Evolutionary conservation across 2,113 vertebrate genomes (phyloP).

Genomic region (Colossoma macropomum): DNA sequence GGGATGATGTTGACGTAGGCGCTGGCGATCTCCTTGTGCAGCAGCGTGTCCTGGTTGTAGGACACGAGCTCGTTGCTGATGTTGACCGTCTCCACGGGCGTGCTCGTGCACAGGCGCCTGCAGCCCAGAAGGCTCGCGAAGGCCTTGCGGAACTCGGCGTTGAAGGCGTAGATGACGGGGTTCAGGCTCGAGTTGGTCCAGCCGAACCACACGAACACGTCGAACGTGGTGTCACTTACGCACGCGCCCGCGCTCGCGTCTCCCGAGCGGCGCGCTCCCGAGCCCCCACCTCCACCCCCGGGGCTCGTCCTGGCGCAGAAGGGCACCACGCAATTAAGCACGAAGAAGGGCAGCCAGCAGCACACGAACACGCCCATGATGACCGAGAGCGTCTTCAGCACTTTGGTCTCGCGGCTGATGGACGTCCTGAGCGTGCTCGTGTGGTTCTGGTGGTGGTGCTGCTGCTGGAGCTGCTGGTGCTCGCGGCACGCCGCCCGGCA

Average conservation of each 20-base stretch:
- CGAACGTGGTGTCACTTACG: slow-evolving; percentile 93
- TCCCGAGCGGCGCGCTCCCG: too few relatives aligned
- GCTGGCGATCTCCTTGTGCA: slow-evolving; percentile 84
- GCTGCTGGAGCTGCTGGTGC: slow-evolving; percentile 71
- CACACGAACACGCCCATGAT: slow-evolving; percentile 97
- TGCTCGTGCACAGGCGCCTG: slow-evolving; percentile 80
- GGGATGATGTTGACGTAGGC: slow-evolving; percentile 89
- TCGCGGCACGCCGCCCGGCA: slow-evolving; percentile 72
- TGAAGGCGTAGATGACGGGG: slow-evolving; percentile 95
- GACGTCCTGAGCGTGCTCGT: slow-evolving; percentile 82
- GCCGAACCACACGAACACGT: slow-evolving; percentile 96
- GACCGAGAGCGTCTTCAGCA: slow-evolving; percentile 91
- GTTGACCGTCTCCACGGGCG: slow-evolving; percentile 86
- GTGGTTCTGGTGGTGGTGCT: slow-evolving; percentile 82
- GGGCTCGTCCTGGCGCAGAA: slow-evolving; percentile 81
- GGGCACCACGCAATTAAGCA: slow-evolving; percentile 93
- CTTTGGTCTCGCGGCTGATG: slow-evolving; percentile 91
- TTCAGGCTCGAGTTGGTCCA: slow-evolving; percentile 97
- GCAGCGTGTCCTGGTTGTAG: slow-evolving; percentile 87
- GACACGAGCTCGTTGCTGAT: slow-evolving; percentile 92
- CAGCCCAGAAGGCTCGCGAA: slow-evolving; percentile 91
- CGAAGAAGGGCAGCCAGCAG: slow-evolving; percentile 95
- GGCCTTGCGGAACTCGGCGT: slow-evolving; percentile 91
- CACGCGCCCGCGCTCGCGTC: slow-evolving; percentile 70
- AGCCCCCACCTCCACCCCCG: neutral